These are phyloP conservation scores for Sciurus niger DNA, from an alignment of 2,113 vertebrate species.

Conservation along the genomic window DNA sequence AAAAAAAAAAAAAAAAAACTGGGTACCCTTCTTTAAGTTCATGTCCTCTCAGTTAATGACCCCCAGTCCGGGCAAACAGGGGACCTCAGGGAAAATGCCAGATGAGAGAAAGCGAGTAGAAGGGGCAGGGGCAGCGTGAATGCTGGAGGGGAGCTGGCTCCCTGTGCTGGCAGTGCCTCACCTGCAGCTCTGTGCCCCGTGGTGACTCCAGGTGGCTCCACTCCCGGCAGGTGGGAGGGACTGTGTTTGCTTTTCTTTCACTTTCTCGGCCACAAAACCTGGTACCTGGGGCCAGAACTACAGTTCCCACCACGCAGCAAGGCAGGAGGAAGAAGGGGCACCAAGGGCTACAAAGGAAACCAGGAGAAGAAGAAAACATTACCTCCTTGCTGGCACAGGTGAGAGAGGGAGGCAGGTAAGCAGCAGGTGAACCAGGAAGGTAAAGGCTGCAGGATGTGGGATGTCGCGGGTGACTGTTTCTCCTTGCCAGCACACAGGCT, in stretches of 20 bases:
- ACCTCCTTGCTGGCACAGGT: conserved; percentile 88
- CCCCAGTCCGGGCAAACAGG: neutral
- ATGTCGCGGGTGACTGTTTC: fast-evolving
- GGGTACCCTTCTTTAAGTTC: neutral
- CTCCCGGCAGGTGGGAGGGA: conserved; percentile 24
- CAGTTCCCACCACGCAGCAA: conserved; percentile 91
- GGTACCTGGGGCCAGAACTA: conserved; percentile 82
- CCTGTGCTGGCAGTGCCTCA: neutral
- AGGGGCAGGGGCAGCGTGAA: neutral
- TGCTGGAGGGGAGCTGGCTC: neutral
- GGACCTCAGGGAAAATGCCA: neutral
- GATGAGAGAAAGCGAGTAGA: neutral
- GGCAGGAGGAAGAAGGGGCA: conserved; percentile 88
- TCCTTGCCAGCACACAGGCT: neutral
- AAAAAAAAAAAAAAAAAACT: neutral
- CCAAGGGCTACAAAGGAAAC: conserved; percentile 84
- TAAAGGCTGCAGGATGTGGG: neutral
- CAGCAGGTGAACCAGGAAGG: conserved; percentile 70
- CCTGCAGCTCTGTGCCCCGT: neutral
- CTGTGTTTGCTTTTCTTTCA: conserved; percentile 66
- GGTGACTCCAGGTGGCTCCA: neutral
- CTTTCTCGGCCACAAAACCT: conserved; percentile 73
- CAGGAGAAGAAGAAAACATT: conserved; percentile 78
- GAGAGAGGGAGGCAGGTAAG: conserved; percentile 69
- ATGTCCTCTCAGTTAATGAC: neutral